Conservation (phyloP, 92 coral and sea anemone species). For the Porites divaricata region DNA sequence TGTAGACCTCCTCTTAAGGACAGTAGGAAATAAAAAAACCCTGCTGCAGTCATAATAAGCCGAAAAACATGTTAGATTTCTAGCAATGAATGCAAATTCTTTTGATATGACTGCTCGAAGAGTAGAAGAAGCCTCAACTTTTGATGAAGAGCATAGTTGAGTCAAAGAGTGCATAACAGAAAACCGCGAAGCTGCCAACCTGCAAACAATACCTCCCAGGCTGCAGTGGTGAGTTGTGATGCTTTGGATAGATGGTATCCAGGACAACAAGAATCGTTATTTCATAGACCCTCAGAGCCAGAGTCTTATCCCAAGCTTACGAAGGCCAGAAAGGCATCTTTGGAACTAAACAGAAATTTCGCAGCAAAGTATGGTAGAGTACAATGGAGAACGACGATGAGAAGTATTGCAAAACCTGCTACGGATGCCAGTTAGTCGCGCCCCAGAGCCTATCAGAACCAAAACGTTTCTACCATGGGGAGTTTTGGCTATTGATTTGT, state of each 20-base stretch:
- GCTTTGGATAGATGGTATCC: constrained; percentile 20
- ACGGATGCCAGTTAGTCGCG: constrained; percentile 51
- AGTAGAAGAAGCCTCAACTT: too few relatives aligned
- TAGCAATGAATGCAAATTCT: too few relatives aligned
- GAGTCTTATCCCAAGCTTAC: constrained; percentile 37
- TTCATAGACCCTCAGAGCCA: constrained; percentile 44
- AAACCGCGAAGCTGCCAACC: constrained; percentile 1
- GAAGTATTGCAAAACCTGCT: constrained; percentile 27
- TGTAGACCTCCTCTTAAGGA: neutral
- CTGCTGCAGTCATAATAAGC: too few relatives aligned
- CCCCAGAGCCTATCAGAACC: constrained; percentile 37
- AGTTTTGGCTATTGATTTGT: constrained; percentile 45
- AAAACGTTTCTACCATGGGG: constrained; percentile 49
- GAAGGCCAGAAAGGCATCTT: constrained; percentile 63
- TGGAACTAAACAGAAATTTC: constrained; percentile 55
- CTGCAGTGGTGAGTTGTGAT: constrained; percentile 10
- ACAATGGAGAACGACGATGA: constrained; percentile 1
- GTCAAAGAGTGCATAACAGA: neutral
- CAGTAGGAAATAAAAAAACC: neutral
- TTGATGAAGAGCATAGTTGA: too few relatives aligned
- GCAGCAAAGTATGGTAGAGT: constrained; percentile 47
- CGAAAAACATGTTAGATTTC: too few relatives aligned
- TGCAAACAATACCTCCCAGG: constrained; percentile 20
- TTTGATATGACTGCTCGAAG: too few relatives aligned
- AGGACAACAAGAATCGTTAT: constrained; percentile 51